Evolutionary conservation across 30 jellyfish, hydroid and myxozoan genomes (phyloP).

Genomic region (Aurelia aurita): DNA sequence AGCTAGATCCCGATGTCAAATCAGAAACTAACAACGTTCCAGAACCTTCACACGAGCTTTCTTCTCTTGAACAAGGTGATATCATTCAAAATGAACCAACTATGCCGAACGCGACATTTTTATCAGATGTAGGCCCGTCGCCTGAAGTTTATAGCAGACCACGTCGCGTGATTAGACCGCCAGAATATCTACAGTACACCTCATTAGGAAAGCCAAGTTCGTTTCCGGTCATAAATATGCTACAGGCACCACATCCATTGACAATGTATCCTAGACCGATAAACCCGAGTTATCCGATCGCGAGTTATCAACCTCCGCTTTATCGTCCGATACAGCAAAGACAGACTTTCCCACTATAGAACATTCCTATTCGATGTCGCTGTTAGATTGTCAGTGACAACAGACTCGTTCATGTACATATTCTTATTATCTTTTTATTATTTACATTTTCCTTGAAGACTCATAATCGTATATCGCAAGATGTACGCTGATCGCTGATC

Average conservation of each 20-base stretch:
- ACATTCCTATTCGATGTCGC: conserved; percentile 20
- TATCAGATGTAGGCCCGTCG: no score
- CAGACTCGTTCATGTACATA: not conserved
- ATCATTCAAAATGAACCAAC: no score
- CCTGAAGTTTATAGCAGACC: no score
- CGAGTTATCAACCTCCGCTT: not conserved
- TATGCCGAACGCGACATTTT: no score
- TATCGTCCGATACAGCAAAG: conserved; percentile 13
- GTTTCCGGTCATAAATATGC: conserved; percentile 19
- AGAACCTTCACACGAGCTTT: no score
- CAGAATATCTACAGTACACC: conserved; percentile 16
- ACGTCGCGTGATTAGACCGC: conserved; percentile 36
- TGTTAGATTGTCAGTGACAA: not conserved
- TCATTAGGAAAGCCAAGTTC: conserved; percentile 16
- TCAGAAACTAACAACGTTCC: no score
- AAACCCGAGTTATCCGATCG: conserved; percentile 5
- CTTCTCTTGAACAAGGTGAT: no score
- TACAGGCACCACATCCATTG: conserved; percentile 4
- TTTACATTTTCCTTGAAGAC: conserved; percentile 2
- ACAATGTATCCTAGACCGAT: conserved; percentile 12
- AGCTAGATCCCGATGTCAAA: no score
- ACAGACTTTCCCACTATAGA: conserved; percentile 10
- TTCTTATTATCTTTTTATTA: not conserved
- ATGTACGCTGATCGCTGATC: not conserved
- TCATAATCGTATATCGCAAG: conserved; percentile 6